Conservation (phyloP, 2,797 vertebrate species). For the Diglossa cyanea region DNA sequence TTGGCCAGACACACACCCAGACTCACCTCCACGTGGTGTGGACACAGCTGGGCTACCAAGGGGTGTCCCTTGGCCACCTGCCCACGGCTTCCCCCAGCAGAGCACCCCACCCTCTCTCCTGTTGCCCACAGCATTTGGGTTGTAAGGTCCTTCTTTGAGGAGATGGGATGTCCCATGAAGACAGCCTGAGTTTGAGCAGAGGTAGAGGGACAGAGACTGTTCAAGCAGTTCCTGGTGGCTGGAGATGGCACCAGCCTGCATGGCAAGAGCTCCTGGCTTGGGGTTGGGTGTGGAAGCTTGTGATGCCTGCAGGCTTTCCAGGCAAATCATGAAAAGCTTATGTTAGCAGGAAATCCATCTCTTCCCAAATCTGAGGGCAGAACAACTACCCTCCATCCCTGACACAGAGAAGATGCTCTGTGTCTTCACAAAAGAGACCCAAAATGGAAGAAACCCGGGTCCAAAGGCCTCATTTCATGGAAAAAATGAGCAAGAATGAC, state of each 20-base stretch:
- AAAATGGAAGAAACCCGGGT: neutral
- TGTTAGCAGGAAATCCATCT: neutral
- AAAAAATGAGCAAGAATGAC: neutral
- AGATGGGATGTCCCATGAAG: neutral
- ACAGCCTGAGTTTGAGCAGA: neutral
- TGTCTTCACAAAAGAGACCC: neutral
- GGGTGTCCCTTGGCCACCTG: neutral
- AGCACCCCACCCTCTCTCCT: neutral
- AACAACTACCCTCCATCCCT: neutral
- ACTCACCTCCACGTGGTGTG: slow-evolving; percentile 44
- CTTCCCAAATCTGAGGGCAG: neutral
- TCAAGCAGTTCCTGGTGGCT: neutral
- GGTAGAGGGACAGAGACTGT: neutral
- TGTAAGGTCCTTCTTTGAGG: neutral
- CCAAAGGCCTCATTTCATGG: neutral
- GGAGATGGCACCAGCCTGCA: neutral
- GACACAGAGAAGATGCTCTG: neutral
- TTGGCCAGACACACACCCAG: slow-evolving; percentile 59
- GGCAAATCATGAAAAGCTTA: neutral
- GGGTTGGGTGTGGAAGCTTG: neutral
- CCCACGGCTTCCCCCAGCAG: neutral
- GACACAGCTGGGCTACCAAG: neutral
- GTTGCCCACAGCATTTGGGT: neutral
- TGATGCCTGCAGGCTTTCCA: neutral
- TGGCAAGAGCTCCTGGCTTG: neutral